Conservation (phyloP, 2,113 vertebrate genomes). For the Nematolebias whitei region DNA sequence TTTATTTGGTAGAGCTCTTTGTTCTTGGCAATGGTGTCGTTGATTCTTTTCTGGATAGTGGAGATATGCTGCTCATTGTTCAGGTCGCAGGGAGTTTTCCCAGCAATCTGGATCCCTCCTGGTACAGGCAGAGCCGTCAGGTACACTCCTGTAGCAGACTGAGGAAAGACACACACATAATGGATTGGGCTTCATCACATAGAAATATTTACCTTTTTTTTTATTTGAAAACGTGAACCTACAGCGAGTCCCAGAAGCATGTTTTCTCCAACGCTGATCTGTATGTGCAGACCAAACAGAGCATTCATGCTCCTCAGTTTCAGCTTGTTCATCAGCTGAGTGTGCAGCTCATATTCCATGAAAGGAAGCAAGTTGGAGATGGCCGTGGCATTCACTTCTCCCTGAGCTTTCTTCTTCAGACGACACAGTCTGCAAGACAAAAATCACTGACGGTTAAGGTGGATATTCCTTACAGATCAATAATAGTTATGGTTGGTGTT, state of each 20-base stretch:
- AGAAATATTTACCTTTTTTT: too few species aligned
- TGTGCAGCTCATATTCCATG: slow-evolving; percentile 98
- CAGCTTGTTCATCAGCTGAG: slow-evolving; percentile 97
- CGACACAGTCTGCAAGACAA: slow-evolving; percentile 87
- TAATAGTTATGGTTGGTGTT: too few species aligned
- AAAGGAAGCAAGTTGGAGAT: slow-evolving; percentile 97
- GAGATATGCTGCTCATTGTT: slow-evolving; percentile 92
- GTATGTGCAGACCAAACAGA: slow-evolving; percentile 92
- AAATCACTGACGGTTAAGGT: background rate
- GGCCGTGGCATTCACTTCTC: slow-evolving; percentile 92
- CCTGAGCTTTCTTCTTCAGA: slow-evolving; percentile 96
- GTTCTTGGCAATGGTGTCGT: slow-evolving; percentile 93
- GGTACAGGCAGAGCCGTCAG: slow-evolving; percentile 90
- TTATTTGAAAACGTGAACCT: slow-evolving; percentile 69
- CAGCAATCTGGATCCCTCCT: slow-evolving; percentile 95
- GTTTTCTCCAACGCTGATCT: slow-evolving; percentile 96
- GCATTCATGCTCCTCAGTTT: slow-evolving; percentile 97
- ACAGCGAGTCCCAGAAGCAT: slow-evolving; percentile 97
- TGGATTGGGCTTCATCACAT: background rate
- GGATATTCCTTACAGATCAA: background rate
- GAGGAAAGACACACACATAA: slow-evolving; percentile 25
- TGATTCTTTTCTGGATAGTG: slow-evolving; percentile 96
- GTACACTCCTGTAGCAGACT: slow-evolving; percentile 98
- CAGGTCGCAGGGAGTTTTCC: slow-evolving; percentile 92
- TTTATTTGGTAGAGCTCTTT: slow-evolving; percentile 94